Percentiles rank a stretch among this genome's conserved stretches.
Conservation (phyloP, 2,797 vertebrate genomes). For the Sebastes itinus region DNA sequence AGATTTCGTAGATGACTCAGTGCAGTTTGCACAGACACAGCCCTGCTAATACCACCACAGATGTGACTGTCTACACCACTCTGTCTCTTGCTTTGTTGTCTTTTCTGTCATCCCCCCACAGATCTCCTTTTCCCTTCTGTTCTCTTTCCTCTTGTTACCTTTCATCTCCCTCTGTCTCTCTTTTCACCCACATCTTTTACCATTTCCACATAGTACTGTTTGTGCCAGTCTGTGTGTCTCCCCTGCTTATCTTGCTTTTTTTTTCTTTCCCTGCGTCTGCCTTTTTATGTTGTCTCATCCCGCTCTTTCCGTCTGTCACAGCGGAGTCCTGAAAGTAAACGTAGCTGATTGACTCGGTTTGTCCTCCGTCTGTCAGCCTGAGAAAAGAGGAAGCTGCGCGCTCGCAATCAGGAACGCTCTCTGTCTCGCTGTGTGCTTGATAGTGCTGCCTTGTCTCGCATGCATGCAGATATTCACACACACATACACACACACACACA, state of each 20-base stretch:
- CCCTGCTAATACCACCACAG: conserved; percentile 37
- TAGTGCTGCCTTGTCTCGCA: conserved; percentile 36
- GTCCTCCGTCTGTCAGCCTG: conserved; percentile 55
- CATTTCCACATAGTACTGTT: conserved; percentile 7
- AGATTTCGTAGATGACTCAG: conserved; percentile 17
- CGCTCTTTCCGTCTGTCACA: conserved; percentile 44
- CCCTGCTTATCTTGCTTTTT: conserved; percentile 13
- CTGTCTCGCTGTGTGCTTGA: conserved; percentile 57
- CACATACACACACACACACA: conserved; percentile 24
- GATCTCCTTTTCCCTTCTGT: conserved; percentile 27
- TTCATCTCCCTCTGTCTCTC: conserved; percentile 1
- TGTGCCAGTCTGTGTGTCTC: conserved; percentile 22
- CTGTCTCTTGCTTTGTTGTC: conserved; percentile 24
- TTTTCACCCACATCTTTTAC: conserved; percentile 2
- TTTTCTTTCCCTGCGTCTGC: conserved; percentile 17
- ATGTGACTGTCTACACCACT: conserved; percentile 25
- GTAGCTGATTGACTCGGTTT: conserved; percentile 62
- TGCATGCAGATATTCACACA: conserved; percentile 29
- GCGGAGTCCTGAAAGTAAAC: conserved; percentile 58
- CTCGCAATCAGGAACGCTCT: conserved; percentile 61
- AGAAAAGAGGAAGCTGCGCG: conserved; percentile 41
- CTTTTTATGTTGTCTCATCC: conserved; percentile 50
- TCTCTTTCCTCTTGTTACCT: conserved; percentile 20
- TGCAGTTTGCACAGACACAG: conserved; percentile 28
- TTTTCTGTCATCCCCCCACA: conserved; percentile 17